Percentiles rank a stretch among this genome's conserved stretches.
Conservation (phyloP, 2,113 vertebrate species). For the Trochalopteron elliotii region DNA sequence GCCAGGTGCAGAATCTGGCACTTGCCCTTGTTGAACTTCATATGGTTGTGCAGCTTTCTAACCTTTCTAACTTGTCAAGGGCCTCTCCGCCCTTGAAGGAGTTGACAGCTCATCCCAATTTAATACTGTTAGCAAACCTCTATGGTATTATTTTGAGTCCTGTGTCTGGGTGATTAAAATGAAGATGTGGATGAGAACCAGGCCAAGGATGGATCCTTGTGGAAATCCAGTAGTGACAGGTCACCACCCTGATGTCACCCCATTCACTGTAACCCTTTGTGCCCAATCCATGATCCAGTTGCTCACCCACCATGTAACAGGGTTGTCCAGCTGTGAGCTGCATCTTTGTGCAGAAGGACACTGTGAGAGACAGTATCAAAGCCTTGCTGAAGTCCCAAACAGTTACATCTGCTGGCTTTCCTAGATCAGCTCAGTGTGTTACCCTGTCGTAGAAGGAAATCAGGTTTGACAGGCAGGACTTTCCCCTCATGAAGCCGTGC, state of each 20-base stretch:
- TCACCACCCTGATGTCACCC: background rate
- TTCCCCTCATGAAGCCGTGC: rapidly evolving
- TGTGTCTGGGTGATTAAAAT: background rate
- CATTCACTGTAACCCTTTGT: background rate
- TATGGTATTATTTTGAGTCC: background rate
- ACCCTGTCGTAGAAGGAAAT: background rate
- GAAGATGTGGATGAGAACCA: background rate
- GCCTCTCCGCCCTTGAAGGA: background rate
- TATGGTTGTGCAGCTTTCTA: background rate
- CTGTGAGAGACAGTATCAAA: background rate
- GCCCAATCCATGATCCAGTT: background rate
- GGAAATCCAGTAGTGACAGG: background rate
- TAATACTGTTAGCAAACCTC: background rate
- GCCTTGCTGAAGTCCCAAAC: background rate
- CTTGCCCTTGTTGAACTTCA: background rate
- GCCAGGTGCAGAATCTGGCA: background rate
- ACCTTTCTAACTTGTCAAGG: background rate
- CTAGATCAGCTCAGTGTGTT: background rate
- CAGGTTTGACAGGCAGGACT: background rate
- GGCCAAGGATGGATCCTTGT: background rate
- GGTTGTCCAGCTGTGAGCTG: background rate
- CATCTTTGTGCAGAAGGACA: background rate
- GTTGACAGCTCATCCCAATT: background rate
- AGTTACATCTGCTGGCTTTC: background rate
- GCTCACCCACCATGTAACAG: background rate